A percentile compares a stretch with the other conserved stretches of the same genome.
phyloP scores from a whole-genome alignment of 2,888 invertebrate genomes.

The Drosophila mayaguana region DNA sequence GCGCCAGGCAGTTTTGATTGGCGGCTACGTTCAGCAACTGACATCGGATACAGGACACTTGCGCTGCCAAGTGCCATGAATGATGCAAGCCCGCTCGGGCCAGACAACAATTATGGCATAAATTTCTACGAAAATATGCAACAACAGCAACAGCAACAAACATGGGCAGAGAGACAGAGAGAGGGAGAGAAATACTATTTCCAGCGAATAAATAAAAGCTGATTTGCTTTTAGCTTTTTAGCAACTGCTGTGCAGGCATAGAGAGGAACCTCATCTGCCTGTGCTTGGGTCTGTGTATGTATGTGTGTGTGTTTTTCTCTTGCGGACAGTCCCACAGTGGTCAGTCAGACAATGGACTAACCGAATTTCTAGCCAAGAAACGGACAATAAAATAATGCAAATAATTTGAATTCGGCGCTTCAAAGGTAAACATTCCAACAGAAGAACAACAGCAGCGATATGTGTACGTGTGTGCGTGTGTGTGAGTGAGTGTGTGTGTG shows the following conservation, averaged over 20 bases:
- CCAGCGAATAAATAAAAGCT: slow-evolving; percentile 69
- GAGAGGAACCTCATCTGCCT: neutral
- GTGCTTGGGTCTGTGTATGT: neutral
- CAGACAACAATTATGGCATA: slow-evolving; percentile 42
- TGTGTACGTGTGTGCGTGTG: neutral
- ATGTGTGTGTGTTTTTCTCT: slow-evolving; percentile 3
- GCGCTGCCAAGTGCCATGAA: slow-evolving; percentile 24
- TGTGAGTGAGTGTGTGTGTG: slow-evolving; percentile 14
- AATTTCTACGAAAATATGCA: slow-evolving; percentile 46
- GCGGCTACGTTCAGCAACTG: slow-evolving; percentile 12
- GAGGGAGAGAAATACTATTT: slow-evolving; percentile 35
- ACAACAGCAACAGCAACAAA: neutral
- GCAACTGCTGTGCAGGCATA: slow-evolving; percentile 26
- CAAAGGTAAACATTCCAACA: slow-evolving; percentile 43
- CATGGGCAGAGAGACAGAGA: neutral
- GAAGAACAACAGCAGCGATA: slow-evolving; percentile 21
- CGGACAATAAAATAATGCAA: slow-evolving; percentile 68
- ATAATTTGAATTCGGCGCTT: slow-evolving; percentile 65
- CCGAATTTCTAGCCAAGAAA: slow-evolving; percentile 39
- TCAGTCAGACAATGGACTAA: slow-evolving; percentile 34
- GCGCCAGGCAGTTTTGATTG: slow-evolving; percentile 41
- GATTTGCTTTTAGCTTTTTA: slow-evolving; percentile 64
- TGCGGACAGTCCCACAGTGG: slow-evolving; percentile 21
- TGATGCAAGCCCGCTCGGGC: slow-evolving; percentile 25
- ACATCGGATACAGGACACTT: slow-evolving; percentile 23